Percentiles rank a stretch among this genome's conserved stretches.
phyloP scores from a whole-genome alignment of 2,113 vertebrate genomes.

The Balaeniceps rex region DNA sequence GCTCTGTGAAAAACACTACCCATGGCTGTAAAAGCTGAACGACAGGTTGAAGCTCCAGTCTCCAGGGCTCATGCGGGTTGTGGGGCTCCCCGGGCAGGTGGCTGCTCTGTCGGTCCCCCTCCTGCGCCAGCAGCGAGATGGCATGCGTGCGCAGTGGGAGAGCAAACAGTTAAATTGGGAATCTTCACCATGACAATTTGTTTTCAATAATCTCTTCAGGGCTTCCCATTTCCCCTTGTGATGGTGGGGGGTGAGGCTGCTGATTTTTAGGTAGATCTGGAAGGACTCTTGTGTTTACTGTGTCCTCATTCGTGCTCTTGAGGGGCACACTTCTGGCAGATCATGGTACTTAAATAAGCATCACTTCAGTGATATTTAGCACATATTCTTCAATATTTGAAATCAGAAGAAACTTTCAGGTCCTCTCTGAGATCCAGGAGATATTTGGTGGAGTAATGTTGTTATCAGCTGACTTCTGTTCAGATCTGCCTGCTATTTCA shows the following conservation, averaged over 20 bases:
- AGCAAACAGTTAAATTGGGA: not conserved
- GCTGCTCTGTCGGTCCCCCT: not conserved
- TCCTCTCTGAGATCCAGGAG: not conserved
- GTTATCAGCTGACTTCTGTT: not conserved
- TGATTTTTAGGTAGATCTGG: not conserved
- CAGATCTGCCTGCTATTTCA: not conserved
- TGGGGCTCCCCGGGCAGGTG: rapidly evolving
- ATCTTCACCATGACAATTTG: not conserved
- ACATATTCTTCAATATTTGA: not conserved
- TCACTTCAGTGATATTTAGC: not conserved
- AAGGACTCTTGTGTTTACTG: not conserved
- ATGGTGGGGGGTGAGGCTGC: not conserved
- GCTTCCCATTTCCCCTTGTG: not conserved
- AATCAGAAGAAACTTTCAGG: not conserved
- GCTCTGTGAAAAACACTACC: not conserved
- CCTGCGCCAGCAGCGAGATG: too few species aligned
- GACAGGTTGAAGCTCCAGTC: rapidly evolving
- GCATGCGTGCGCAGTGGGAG: rapidly evolving
- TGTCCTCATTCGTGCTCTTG: not conserved
- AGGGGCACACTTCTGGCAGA: not conserved
- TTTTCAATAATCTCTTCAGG: not conserved
- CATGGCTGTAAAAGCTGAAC: not conserved
- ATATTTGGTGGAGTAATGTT: not conserved
- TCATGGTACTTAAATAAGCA: not conserved
- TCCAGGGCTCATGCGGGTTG: rapidly evolving